A percentile compares a stretch with the other conserved stretches of the same genome.
These are phyloP conservation scores for Chondrilla cf. caribensis DNA, from an alignment of 37 sponge, comb jelly and placozoan genomes.

Conservation along the genomic window DNA sequence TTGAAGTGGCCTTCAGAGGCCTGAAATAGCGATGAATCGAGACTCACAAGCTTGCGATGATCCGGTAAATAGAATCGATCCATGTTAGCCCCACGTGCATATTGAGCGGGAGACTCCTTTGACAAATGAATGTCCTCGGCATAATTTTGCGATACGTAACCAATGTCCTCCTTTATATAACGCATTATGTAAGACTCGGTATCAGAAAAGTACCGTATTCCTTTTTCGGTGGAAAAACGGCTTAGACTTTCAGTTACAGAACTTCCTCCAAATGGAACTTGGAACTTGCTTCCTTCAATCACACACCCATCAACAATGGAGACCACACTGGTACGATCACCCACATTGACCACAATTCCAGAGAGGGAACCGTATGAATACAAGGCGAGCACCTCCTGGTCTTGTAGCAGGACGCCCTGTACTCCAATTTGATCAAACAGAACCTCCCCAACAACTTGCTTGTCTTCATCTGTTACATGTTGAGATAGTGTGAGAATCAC, in stretches of 20 bases:
- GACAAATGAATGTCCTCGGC: constrained; percentile 31
- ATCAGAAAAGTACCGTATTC: constrained; percentile 78
- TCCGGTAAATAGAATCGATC: constrained; percentile 71
- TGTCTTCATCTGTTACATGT: constrained; percentile 41
- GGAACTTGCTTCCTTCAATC: constrained; percentile 52
- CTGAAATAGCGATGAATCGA: constrained; percentile 52
- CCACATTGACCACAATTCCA: constrained; percentile 78
- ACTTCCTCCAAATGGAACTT: constrained; percentile 62
- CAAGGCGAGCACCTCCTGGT: constrained; percentile 67
- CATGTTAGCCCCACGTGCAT: constrained; percentile 51
- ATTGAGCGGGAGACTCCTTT: constrained; percentile 26
- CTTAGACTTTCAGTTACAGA: constrained; percentile 67
- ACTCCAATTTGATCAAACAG: constrained; percentile 37
- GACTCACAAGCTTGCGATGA: constrained; percentile 48
- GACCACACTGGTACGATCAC: constrained; percentile 71
- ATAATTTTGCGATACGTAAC: constrained; percentile 59
- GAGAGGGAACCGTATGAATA: constrained; percentile 76
- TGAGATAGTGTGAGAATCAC: constrained; percentile 31
- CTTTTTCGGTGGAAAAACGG: constrained; percentile 54
- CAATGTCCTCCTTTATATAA: constrained; percentile 67
- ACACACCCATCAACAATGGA: constrained; percentile 69
- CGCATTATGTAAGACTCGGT: constrained; percentile 69
- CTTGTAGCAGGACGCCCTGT: constrained; percentile 53
- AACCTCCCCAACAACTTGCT: constrained; percentile 22
- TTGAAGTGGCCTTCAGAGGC: constrained; percentile 70